Base-by-base conservation (phyloP, 2,888 invertebrate species). In the Pherbina coryleti region DNA sequence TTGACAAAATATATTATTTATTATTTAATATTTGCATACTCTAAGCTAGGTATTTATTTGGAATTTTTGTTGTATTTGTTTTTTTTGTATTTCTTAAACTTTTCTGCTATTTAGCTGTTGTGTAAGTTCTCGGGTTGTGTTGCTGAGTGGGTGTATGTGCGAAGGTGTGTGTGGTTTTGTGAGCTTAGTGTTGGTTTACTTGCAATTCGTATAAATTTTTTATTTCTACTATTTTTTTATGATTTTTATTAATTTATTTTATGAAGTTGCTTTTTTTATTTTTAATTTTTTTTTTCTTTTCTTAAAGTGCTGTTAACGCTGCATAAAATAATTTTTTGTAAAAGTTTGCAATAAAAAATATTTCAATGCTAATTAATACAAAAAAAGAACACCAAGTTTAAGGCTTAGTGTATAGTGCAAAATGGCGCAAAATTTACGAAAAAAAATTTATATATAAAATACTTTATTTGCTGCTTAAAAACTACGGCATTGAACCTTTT, bases 1-100 rank as follows among this genome's bases (percentile, higher is more conserved):
- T 87, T 85, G 85, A 85, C 86, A 85, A 83, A 83, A 84, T 84
- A 82, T 84, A 83, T 84, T 81, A 82, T 84, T 80, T 76, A 55
- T 64, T 70, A 34, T 77, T 62, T 79, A 60, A 60, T 60, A 60
- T 22, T 67, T 67, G 31, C 67, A 67, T 67, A 67, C 44, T 37
- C 44, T 67, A 34, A 67, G 44, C 44, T 67, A n/a, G n/a, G 14
- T 37, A 22, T 64, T 79, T 79, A 79, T 75, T 77, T n/a, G n/a
- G n/a, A n/a, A n/a, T n/a, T n/a, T n/a, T n/a, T n/a, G n/a, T n/a
- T n/a, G n/a, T n/a, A n/a, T n/a, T n/a, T n/a, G n/a, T 76, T 76
- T 53, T 31, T 74, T 71, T 76, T 51, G 25, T 55, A 80, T 77
- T 79, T 81, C 34, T 37, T 75, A 53, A n/a, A 8, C 37, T 37